Conservation (phyloP, 2,888 invertebrate genomes). For the Lapara coniferarum region DNA sequence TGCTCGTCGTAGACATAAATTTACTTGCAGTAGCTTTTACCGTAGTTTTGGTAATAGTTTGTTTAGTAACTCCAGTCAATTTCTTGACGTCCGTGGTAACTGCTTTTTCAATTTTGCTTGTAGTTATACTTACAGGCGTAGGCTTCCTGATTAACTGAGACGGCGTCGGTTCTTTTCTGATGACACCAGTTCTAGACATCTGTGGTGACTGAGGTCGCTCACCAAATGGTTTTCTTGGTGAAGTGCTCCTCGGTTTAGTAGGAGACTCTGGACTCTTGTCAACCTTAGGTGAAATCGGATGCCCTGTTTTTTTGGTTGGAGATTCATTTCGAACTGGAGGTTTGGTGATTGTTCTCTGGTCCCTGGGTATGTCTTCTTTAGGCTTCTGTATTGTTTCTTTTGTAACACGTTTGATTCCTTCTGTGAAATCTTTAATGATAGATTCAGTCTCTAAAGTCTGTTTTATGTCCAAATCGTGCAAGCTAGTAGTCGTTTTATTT, state of each 20-base stretch:
- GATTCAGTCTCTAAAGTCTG: conserved; percentile 37
- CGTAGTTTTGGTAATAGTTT: conserved; percentile 55
- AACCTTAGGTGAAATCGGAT: conserved; percentile 43
- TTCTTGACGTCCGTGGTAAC: conserved; percentile 58
- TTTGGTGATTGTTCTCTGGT: conserved; percentile 53
- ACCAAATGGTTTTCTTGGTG: conserved; percentile 64
- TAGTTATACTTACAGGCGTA: conserved; percentile 53
- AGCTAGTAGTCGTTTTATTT: conserved; percentile 56
- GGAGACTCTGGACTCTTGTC: conserved; percentile 53
- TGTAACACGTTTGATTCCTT: conserved; percentile 39
- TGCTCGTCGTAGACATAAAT: conserved; percentile 44
- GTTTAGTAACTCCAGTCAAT: conserved; percentile 54
- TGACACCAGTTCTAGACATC: conserved; percentile 57
- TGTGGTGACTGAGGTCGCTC: conserved; percentile 72
- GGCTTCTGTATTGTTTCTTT: conserved; percentile 39
- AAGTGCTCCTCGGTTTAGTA: conserved; percentile 64
- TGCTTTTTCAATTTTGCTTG: conserved; percentile 60
- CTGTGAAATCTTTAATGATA: conserved; percentile 35
- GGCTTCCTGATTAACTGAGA: conserved; percentile 57
- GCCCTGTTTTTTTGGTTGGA: conserved; percentile 61
- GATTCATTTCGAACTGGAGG: conserved; percentile 63
- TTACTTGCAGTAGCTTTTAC: conserved; percentile 49
- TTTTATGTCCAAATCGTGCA: conserved; percentile 57
- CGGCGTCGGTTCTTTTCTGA: conserved; percentile 61
- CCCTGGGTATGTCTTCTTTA: conserved; percentile 49